phyloP scores from a whole-genome alignment of 2,113 vertebrate species.

The Anhinga rufa region DNA sequence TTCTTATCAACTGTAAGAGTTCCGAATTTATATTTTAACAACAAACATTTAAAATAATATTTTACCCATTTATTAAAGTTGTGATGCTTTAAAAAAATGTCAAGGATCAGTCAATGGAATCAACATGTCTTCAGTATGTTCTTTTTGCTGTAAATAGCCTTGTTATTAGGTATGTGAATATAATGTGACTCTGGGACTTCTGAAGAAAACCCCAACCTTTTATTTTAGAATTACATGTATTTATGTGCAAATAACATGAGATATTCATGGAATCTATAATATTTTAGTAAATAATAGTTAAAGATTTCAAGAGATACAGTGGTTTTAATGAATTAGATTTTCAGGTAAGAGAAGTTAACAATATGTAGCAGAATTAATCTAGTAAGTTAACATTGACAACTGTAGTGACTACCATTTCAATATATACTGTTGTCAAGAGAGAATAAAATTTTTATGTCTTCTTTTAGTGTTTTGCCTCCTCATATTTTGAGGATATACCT shows the following conservation, averaged over 20 bases:
- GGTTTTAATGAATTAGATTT: background rate
- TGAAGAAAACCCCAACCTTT: background rate
- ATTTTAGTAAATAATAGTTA: background rate
- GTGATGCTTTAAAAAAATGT: background rate
- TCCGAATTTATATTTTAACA: background rate
- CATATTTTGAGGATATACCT: background rate
- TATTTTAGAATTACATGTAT: background rate
- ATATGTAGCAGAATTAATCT: background rate
- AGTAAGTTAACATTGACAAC: background rate
- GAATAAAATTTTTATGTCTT: background rate
- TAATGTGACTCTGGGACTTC: background rate
- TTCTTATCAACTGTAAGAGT: background rate
- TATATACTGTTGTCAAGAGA: background rate
- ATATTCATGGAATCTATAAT: background rate
- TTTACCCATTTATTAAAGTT: background rate
- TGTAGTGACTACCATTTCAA: background rate
- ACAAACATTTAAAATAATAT: background rate
- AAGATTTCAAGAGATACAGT: background rate
- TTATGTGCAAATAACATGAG: background rate
- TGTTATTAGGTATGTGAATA: background rate
- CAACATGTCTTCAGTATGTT: background rate
- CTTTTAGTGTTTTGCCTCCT: background rate
- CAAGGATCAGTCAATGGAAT: background rate
- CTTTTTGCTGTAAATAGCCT: background rate
- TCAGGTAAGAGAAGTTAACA: background rate